Percentiles rank a stretch among this genome's conserved stretches.
Conservation (phyloP, 2,888 invertebrate genomes). For the Aspidiotus rigidus region DNA sequence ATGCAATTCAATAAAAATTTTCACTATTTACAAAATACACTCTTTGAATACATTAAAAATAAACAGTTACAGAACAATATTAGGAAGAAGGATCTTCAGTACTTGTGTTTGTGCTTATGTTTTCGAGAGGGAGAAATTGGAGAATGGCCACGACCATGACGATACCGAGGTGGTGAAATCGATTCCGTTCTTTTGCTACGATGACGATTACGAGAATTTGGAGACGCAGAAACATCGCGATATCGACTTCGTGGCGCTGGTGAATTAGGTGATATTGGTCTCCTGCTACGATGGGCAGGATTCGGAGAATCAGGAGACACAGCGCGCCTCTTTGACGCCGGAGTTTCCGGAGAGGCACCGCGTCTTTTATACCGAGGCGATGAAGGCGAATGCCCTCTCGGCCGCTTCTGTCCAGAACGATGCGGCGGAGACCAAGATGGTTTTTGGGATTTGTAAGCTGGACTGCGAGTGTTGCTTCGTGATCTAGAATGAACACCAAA, state of each 20-base stretch:
- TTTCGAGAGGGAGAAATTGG: slow-evolving; percentile 42
- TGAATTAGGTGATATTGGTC: slow-evolving; percentile 41
- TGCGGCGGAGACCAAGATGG: slow-evolving; percentile 31
- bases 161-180: slow-evolving; percentile 42
- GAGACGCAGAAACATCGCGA: slow-evolving; percentile 45
- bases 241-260: slow-evolving; percentile 42
- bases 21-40: too few relatives aligned
- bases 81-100: slow-evolving; percentile 38
- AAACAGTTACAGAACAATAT: too few relatives aligned
- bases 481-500: slow-evolving; percentile 34
- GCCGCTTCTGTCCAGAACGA: slow-evolving; percentile 34
- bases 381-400: slow-evolving; percentile 40
- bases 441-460: slow-evolving; percentile 34
- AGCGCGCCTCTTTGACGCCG: slow-evolving; percentile 37
- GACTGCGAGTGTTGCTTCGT: slow-evolving; percentile 37
- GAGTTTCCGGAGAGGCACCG: slow-evolving; percentile 41
- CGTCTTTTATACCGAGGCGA: slow-evolving; percentile 37
- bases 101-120: slow-evolving; percentile 49
- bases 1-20: too few relatives aligned
- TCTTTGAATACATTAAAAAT: too few relatives aligned
- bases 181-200: slow-evolving; percentile 44
- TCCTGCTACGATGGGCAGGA: slow-evolving; percentile 35
- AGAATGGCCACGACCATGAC: slow-evolving; percentile 42
- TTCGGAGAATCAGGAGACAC: slow-evolving; percentile 42
- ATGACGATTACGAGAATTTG: slow-evolving; percentile 43